Evolutionary conservation across 2,888 invertebrate species (phyloP), one percentile per base, ranked within the genome.

Genomic region (Unio delphinus): DNA sequence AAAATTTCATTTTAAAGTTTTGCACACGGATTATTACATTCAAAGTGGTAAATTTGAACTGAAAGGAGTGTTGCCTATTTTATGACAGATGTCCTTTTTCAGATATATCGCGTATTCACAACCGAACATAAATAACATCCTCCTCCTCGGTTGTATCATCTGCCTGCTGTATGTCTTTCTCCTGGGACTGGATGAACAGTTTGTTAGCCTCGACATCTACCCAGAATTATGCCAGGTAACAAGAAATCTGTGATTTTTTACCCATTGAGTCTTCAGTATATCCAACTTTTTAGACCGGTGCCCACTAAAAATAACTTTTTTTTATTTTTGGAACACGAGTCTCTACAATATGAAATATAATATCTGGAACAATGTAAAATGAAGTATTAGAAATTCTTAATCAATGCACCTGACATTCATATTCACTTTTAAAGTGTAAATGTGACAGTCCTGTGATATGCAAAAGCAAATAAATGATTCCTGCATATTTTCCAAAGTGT

Each of bases 71-170:
- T 1, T 34, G 34, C 34, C 34, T 8, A n/a, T 18, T 54, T 64
- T 4, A 55, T 26, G 15, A 17, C 26, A 26, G 15, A 55, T 55
- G 30, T 8, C 15, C 23, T 30, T n/a, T 83, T 87, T 45, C 92
- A 98, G 99, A 91, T 96, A 98, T 68, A 98, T 99, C 86, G 94
- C 96, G 87, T 95, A 96, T 89, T 99, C 99, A 11, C 98, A 99
- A 92, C 98, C 99, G 4, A 95, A 95, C 55, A 97, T 98, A 91
- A 99, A 99, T 91, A 98, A 96, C 68, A 95, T 99, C 76, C 97
- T 99, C 94, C 92, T 99, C 68, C 93, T 95, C 74, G 99, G 99
- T 30, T 96, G 97, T 84, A 95, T 97, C 79, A 93, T 97, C 28
- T 98, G 98, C 90, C 93, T 98, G 81, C 92, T 95, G 57, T 96